These are phyloP conservation scores for Emmelina monodactyla DNA, from an alignment of 2,888 invertebrate genomes.

Conservation along the genomic window DNA sequence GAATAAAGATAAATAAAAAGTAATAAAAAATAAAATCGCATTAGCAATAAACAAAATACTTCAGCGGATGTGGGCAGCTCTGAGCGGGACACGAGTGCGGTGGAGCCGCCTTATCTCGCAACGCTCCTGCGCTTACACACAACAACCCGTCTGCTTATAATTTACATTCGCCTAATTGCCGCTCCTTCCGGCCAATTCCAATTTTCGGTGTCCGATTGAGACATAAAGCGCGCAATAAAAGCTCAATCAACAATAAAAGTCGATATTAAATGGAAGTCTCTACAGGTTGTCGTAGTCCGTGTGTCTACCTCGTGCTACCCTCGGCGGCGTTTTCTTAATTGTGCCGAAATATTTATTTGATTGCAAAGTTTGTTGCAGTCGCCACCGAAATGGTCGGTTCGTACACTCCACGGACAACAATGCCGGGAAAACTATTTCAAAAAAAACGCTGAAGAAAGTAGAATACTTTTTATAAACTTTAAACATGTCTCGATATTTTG, in stretches of 20 bases:
- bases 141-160: too few relatives aligned
- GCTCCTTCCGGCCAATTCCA: too few relatives aligned
- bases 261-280: too few relatives aligned
- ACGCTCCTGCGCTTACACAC: too few relatives aligned
- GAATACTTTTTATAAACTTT: too few relatives aligned
- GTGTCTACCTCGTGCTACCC: constrained; percentile 64
- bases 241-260: too few relatives aligned
- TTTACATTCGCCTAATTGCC: too few relatives aligned
- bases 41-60: constrained; percentile 68
- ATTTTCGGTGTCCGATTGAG: too few relatives aligned
- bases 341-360: constrained; percentile 68
- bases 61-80: constrained; percentile 64
- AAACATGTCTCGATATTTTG: too few relatives aligned
- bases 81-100: constrained; percentile 38
- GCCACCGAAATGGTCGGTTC: constrained; percentile 60
- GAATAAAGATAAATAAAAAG: constrained; percentile 67
- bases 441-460: not conserved
- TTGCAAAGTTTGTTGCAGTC: constrained; percentile 57
- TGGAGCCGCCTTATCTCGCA: constrained; percentile 28
- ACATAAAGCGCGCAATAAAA: too few relatives aligned
- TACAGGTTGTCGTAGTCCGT: constrained; percentile 32
- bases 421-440: not conserved
- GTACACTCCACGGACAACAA: not conserved
- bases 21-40: constrained; percentile 67
- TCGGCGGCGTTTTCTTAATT: constrained; percentile 65